Base-by-base conservation (phyloP, 2,113 vertebrate genomes). In the Nerophis ophidion region DNA sequence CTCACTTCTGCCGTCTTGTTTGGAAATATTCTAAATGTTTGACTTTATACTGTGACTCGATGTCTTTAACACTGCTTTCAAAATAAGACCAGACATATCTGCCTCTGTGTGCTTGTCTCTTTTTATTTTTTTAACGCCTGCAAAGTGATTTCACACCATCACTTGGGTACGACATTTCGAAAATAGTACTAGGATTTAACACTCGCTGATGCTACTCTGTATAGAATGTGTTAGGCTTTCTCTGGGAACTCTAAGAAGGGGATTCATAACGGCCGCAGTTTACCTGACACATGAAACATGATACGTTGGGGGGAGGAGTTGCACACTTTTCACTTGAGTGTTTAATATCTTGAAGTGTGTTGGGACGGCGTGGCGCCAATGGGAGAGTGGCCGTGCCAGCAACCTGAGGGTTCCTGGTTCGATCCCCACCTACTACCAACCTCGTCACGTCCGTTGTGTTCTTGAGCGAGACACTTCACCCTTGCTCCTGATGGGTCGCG, bases 11-110 rank as follows among this genome's bases (percentile, higher is more conserved):
- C 69, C 47, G 2, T 52, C 47, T 66, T 52, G 16, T 63, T 56
- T 59, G 44, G 44, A 52, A 58, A 48, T 48, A 60, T 40, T 66
- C 35, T 66, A 64, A 70, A 71, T 56, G 57, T 75, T 38, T 1
- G 40, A 81, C 70, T 76, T 63, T 9, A 47, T 70, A 71, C 73
- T 71, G 76, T 72, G 60, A 74, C 73, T 77, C 58, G 57, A 40
- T 71, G 65, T 63, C 59, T 71, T 64, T 52, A 67, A 53, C 42
- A 44, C 61, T 34, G 40, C 19, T 71, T 71, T 71, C 33, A 42
- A 57, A 70, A 76, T 46, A 52, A 66, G 61, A 70, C 5, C 2
- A 57, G 54, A 74, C 67, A 68, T 42, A 55, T 62, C 56, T 51
- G 26, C 50, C 61, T 59, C 55, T 55, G 79, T 80, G 75, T 81